Evolutionary conservation across 2,888 invertebrate genomes (phyloP).

Genomic region (Agrochola circellaris): DNA sequence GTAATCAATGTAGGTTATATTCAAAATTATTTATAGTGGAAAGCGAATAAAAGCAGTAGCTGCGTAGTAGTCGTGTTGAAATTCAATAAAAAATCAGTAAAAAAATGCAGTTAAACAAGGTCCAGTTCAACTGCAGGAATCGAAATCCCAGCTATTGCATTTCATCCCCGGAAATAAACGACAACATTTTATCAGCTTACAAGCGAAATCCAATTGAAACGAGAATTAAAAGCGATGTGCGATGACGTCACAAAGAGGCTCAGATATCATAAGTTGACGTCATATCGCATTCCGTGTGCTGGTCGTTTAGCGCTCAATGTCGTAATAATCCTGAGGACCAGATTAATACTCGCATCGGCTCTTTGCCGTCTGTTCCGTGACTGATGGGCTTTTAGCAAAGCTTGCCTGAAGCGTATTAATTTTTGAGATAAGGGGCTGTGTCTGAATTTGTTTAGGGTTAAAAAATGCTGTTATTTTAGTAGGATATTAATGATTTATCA

Average conservation of each 20-base stretch:
- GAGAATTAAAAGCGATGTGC: constrained; percentile 33
- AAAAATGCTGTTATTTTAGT: constrained; percentile 8
- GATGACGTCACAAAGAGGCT: constrained; percentile 53
- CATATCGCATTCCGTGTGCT: constrained; percentile 58
- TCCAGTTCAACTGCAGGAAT: background rate
- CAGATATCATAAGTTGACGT: constrained; percentile 45
- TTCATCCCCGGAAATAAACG: background rate
- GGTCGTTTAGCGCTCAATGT: constrained; percentile 15
- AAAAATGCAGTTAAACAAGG: background rate
- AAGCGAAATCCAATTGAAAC: constrained; percentile 21
- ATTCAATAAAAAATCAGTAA: background rate
- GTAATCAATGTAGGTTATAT: background rate
- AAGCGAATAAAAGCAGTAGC: background rate
- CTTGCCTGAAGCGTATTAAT: constrained; percentile 17
- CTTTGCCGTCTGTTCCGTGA: constrained; percentile 37
- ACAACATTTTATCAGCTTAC: background rate
- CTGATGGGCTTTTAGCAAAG: constrained; percentile 52
- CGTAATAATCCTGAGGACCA: constrained; percentile 58
- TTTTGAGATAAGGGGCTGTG: constrained; percentile 26
- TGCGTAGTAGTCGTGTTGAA: background rate
- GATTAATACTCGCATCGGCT: constrained; percentile 59
- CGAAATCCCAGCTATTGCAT: background rate
- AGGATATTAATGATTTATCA: background rate
- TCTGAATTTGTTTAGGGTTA: constrained; percentile 25
- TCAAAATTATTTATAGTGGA: background rate